Base-by-base conservation (phyloP, 2,113 vertebrate genomes). In the Festucalex cinctus region DNA sequence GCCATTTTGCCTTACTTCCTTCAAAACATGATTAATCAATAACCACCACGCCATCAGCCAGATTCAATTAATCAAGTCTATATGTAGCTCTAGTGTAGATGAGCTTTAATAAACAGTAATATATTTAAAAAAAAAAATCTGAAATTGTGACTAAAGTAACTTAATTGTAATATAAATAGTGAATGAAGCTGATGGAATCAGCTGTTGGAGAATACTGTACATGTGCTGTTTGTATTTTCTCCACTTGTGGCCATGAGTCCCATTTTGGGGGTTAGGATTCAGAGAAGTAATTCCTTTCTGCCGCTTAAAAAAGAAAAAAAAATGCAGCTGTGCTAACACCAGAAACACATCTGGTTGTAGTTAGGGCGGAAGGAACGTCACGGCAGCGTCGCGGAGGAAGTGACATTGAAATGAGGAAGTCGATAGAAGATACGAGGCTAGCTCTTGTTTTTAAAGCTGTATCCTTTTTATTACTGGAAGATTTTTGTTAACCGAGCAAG, bases 351-450 rank as follows among this genome's bases (percentile, higher is more conserved):
- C 88, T 90, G 89, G 76, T 75, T 74, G 0, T 66, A 72, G 63
- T 90, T 88, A 70, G 73, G 32, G 65, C 51, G 7, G 28, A 28
- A 53, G 60, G 46, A 62, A 36, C 73, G 76, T 76, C 70, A 71
- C 13, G 49, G 26, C 57, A 13, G 65, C 32, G 63, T 41, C 65
- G 51, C 59, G 17, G 70, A 80, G 90, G 90, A 92, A 91, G 86
- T 85, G 56, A 62, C 83, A 26, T 74, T 62, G 64, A 77, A 89
- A 85, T 68, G 68, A 84, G 86, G 87, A 91, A 89, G 83, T 17
- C 37, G 71, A 49, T 8, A 64, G 59, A 12, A 39, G 68, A 71
- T 74, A 26, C 20, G 36, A 36, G 19, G 48, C 17, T 71, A 44
- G 61, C 49, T 24, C 26, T 61, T 65, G 28, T 61, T 66, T 82